These are phyloP conservation scores for Xanthia icteritia DNA, from an alignment of 2,888 invertebrate species.

Conservation along the genomic window DNA sequence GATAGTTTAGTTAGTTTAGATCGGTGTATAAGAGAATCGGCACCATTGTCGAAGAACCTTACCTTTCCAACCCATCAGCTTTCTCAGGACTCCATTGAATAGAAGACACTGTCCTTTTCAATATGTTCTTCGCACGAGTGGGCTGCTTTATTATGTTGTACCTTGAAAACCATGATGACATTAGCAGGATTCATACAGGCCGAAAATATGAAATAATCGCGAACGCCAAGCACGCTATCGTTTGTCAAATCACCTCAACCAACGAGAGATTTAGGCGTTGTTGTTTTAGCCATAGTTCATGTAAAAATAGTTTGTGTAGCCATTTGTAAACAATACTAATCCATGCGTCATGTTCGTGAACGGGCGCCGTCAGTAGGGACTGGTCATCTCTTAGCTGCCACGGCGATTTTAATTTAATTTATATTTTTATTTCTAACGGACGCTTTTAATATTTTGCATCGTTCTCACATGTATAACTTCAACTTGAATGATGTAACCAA, in stretches of 20 bases:
- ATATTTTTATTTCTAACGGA: too few relatives aligned
- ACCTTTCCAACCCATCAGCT: constrained; percentile 97
- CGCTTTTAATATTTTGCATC: too few relatives aligned
- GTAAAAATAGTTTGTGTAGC: background rate
- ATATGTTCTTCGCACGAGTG: constrained; percentile 97
- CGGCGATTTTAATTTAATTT: too few relatives aligned
- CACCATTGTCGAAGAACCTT: background rate
- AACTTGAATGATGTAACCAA: too few relatives aligned
- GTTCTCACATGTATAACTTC: too few relatives aligned
- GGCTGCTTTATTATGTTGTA: constrained; percentile 97
- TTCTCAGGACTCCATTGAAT: constrained; percentile 98
- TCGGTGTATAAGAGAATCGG: too few relatives aligned
- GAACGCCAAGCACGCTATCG: background rate
- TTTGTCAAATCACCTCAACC: background rate
- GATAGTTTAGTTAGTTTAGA: too few relatives aligned
- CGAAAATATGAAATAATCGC: background rate
- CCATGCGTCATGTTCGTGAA: too few relatives aligned
- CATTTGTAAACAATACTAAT: background rate
- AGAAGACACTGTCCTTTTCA: constrained; percentile 96
- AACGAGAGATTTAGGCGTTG: too few relatives aligned
- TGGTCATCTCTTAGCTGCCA: too few relatives aligned
- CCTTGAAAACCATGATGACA: constrained; percentile 78
- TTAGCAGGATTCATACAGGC: background rate
- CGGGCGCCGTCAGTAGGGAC: too few relatives aligned
- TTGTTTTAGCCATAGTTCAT: too few relatives aligned